Conservation (phyloP, 1,140 invertebrate genomes). For the Arion vulgaris region DNA sequence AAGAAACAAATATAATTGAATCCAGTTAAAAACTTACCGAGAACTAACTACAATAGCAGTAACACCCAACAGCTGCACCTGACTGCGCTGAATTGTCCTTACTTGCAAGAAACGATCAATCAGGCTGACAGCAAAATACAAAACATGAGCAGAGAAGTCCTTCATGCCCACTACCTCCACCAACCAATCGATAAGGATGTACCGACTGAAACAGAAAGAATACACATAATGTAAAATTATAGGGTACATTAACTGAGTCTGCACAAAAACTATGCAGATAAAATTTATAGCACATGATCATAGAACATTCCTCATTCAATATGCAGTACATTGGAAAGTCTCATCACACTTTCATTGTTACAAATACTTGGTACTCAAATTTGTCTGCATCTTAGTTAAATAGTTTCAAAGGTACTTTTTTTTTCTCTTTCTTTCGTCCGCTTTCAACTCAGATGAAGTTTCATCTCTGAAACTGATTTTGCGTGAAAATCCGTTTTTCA, state of each 20-base stretch:
- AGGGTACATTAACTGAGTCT: no score
- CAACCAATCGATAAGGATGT: constrained; percentile 72
- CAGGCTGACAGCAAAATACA: constrained; percentile 69
- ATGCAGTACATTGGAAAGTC: no score
- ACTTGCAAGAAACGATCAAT: constrained; percentile 67
- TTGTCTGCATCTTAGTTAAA: no score
- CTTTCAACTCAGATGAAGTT: no score
- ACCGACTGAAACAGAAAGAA: constrained; percentile 55
- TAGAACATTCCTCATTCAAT: not conserved
- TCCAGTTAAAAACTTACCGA: constrained; percentile 54
- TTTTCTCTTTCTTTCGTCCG: no score
- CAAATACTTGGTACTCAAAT: no score
- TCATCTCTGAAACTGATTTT: no score
- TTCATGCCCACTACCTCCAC: constrained; percentile 72
- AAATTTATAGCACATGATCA: not conserved
- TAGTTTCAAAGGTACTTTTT: no score
- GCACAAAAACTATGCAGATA: not conserved
- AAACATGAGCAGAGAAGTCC: constrained; percentile 63
- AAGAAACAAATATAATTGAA: no score
- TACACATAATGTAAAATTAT: not conserved
- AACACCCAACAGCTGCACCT: constrained; percentile 70
- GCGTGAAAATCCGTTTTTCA: no score
- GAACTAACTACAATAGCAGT: constrained; percentile 70
- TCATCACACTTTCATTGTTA: no score
- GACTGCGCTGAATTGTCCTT: constrained; percentile 58